Evolutionary conservation across 2,113 vertebrate genomes (phyloP).

Genomic region (Polypterus senegalus): DNA sequence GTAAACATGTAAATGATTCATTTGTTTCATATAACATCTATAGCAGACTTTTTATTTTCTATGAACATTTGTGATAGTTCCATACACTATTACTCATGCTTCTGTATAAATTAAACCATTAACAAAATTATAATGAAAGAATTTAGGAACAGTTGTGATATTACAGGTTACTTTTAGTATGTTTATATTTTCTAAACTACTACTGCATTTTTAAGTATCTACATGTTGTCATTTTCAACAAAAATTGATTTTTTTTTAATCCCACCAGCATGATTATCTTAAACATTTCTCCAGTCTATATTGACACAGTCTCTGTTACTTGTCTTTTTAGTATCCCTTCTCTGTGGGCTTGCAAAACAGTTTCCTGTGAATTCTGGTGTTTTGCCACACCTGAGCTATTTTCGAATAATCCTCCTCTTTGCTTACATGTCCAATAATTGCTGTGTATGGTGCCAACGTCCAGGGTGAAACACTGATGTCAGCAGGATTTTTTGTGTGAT

Average conservation of each 20-base stretch:
- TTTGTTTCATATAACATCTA: too few species aligned
- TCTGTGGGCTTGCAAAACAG: neutral
- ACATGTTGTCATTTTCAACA: too few species aligned
- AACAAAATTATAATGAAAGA: too few species aligned
- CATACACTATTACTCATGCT: too few species aligned
- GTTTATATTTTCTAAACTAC: too few species aligned
- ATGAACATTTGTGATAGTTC: too few species aligned
- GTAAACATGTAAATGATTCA: too few species aligned
- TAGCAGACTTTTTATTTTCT: too few species aligned
- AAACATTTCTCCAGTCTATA: slow-evolving; percentile 40
- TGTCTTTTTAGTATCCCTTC: slow-evolving; percentile 29
- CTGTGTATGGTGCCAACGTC: neutral
- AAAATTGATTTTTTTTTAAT: neutral
- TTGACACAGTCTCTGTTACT: slow-evolving; percentile 34
- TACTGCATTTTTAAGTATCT: too few species aligned
- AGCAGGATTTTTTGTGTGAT: neutral
- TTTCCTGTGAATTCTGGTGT: neutral
- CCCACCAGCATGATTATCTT: slow-evolving; percentile 51
- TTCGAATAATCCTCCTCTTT: neutral
- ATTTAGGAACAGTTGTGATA: too few species aligned
- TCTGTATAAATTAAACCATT: too few species aligned
- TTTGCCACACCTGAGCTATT: neutral
- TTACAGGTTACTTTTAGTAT: too few species aligned
- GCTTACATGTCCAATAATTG: neutral
- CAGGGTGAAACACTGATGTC: neutral